Base-by-base conservation (phyloP, 1,140 invertebrate genomes). In the Orchesella cincta region DNA sequence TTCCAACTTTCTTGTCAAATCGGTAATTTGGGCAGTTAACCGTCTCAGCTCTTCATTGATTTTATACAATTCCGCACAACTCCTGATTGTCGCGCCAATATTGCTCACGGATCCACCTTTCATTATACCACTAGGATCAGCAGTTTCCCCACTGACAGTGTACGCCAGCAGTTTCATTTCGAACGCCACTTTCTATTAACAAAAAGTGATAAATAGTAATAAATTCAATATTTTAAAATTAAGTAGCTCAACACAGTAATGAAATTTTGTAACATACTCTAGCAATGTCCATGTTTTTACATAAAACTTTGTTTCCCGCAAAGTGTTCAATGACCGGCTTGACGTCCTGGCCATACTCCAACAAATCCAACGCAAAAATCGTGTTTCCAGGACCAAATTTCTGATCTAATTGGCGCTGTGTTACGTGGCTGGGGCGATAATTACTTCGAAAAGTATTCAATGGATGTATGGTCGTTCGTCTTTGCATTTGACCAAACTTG, bases 71-170 rank as follows among this genome's bases (percentile, higher is more conserved):
- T 67, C 35, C 14, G 76, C 29, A 35, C 54, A 67, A 1, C 46
- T 51, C n/a, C 20, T 62, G 1, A 82, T 78, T 29, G 39, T 39
- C 0, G 31, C 23, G 0, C 78, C 78, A 39, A 79, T 18, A 33
- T 75, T 75, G 1, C 23, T 23, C 3, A 76, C 8, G 23, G 36
- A 16, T 29, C 79, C 80, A 33, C 97, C 97, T 72, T 94, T 92
- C 12, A 98, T 86, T 8, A 91, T 93, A 81, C 97, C 98, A 76
- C 90, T 86, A 1, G 97, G 96, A 87, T 97, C 94, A 78, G 93
- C 92, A 2, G 93, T 90, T 86, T 99, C 97, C 0, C 98, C 98
- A 81, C 96, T 93, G 0, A 97, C 85, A 0, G 97, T 98, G 8
- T 99, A 93, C 35, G 90, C 92, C 84, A 89, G 88, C 64, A 98